These are phyloP conservation scores for Nebria ingens DNA, from an alignment of 1,140 invertebrate genomes.

Conservation along the genomic window DNA sequence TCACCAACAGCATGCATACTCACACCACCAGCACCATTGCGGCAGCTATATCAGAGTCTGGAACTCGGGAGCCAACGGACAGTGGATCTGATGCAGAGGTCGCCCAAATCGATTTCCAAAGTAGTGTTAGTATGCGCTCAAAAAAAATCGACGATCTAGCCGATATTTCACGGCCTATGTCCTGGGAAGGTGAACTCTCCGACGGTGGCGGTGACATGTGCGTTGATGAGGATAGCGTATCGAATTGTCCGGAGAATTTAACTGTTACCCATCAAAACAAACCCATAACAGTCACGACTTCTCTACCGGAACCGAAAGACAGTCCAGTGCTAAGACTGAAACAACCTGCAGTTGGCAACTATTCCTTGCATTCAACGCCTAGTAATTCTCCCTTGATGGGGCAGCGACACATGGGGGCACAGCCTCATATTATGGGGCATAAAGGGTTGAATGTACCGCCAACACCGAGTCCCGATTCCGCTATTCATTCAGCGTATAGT, in stretches of 20 bases:
- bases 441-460: conserved; percentile 40
- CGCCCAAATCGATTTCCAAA: conserved; percentile 32
- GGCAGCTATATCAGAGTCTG: background rate
- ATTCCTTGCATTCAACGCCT: conserved; percentile 45
- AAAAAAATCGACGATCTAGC: conserved; percentile 20
- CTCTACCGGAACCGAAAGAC: conserved; percentile 22
- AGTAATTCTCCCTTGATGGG: conserved; percentile 54
- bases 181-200: conserved; percentile 82
- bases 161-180: conserved; percentile 57
- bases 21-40: background rate
- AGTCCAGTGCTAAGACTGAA: conserved; percentile 29
- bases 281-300: conserved; percentile 24
- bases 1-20: background rate
- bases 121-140: conserved; percentile 26
- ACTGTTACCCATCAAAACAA: conserved; percentile 30
- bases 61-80: conserved; percentile 17
- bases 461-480: conserved; percentile 70
- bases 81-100: conserved; percentile 31
- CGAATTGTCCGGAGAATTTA: conserved; percentile 22
- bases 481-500: conserved; percentile 76
- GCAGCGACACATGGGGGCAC: conserved; percentile 38
- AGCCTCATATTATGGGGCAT: conserved; percentile 24
- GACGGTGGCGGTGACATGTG: conserved; percentile 50
- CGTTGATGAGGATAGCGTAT: conserved; percentile 24
- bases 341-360: conserved; percentile 38